Percentiles rank a stretch among this genome's conserved stretches.
phyloP scores from a whole-genome alignment of 2,888 invertebrate species.

The Lepidochrysops patricia region DNA sequence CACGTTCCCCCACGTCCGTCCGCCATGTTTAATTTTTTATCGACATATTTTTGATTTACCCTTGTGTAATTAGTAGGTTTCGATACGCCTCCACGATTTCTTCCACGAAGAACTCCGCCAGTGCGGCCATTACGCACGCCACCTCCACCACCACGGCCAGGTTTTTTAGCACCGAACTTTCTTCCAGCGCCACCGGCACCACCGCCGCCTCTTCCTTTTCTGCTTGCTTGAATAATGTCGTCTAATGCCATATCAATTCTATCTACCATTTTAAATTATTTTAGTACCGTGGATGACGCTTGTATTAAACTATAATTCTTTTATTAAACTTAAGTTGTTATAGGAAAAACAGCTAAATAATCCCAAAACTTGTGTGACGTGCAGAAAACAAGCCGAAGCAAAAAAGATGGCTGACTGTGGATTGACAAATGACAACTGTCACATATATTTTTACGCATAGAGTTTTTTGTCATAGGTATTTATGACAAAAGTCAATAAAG shows the following conservation, averaged over 20 bases:
- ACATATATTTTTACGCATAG: too few species aligned
- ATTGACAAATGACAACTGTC: too few species aligned
- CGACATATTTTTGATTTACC: constrained; percentile 66
- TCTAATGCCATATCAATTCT: constrained; percentile 98
- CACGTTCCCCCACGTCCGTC: constrained; percentile 53
- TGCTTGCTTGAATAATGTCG: constrained; percentile 94
- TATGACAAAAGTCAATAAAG: too few species aligned
- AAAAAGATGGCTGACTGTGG: background rate
- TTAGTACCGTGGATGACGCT: background rate
- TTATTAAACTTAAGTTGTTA: too few species aligned
- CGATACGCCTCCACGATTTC: constrained; percentile 81
- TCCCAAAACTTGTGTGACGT: background rate
- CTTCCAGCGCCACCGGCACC: constrained; percentile 74
- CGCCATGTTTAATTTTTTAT: constrained; percentile 46
- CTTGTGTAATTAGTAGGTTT: constrained; percentile 78
- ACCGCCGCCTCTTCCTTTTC: constrained; percentile 75
- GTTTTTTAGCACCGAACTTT: constrained; percentile 54
- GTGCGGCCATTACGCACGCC: constrained; percentile 70
- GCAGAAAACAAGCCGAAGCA: background rate
- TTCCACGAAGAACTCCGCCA: constrained; percentile 78
- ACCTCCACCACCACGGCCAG: constrained; percentile 59
- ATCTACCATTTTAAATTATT: constrained; percentile 82
- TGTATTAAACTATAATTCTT: background rate
- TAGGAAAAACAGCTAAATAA: too few species aligned
- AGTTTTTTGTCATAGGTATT: too few species aligned